Percentiles rank a stretch among this genome's conserved stretches.
Evolutionary conservation across 2,113 vertebrate genomes (phyloP).

Genomic region (Alosa alosa): DNA sequence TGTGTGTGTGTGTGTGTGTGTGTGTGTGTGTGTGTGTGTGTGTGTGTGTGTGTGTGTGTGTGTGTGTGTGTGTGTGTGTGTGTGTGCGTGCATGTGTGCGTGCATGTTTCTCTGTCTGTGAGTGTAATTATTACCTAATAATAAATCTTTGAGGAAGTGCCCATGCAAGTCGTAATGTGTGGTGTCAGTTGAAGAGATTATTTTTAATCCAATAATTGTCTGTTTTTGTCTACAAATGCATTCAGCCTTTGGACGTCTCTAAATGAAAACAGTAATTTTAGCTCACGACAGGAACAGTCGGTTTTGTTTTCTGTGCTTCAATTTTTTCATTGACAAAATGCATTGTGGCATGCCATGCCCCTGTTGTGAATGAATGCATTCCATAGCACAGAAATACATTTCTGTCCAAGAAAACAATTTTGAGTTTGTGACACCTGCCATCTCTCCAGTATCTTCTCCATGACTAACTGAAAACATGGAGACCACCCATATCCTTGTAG

Average conservation of each 20-base stretch:
- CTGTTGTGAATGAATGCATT: background rate
- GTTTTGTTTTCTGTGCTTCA: background rate
- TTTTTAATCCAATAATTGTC: background rate
- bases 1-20: conserved; percentile 11
- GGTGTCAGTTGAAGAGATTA: background rate
- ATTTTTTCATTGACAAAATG: background rate
- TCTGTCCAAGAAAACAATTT: background rate
- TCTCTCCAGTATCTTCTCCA: background rate
- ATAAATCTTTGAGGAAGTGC: background rate
- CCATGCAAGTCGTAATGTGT: background rate
- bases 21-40: background rate
- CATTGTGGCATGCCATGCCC: too few species aligned
- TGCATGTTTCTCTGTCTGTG: background rate
- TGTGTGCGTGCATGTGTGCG: background rate
- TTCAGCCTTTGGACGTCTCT: too few species aligned
- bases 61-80: too few species aligned
- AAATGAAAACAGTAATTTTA: too few species aligned
- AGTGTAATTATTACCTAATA: background rate
- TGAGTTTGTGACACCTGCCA: background rate
- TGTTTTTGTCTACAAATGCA: too few species aligned
- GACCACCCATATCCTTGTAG: background rate
- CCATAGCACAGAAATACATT: background rate
- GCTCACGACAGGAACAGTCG: too few species aligned
- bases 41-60: too few species aligned
- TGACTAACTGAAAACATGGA: background rate